Evolutionary conservation across 2,888 invertebrate species (phyloP), one percentile per base, ranked within the genome.

Genomic region (Strigamia crassipes): DNA sequence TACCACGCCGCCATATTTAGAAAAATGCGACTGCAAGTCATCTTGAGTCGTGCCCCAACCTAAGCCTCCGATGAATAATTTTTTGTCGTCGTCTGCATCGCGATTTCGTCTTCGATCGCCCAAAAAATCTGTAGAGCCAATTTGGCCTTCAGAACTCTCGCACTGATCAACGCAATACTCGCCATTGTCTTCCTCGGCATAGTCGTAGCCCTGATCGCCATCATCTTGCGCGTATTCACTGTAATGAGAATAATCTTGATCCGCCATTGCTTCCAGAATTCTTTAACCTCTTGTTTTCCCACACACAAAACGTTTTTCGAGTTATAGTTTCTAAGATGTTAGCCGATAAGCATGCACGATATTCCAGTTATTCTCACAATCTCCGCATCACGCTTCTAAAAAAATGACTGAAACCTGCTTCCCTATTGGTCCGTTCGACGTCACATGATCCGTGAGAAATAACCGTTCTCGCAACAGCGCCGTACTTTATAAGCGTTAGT

Each of bases 1-100:
- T n/a, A 79, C 79, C 13, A 83, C 79, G 38, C 80, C 83, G 21
- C 83, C 83, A 42, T 83, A 83, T 42, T 83, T 82, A 4, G 82
- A 79, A 34, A 83, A 83, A 77, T 82, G 80, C 15, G 38, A 41
- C 46, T 81, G 41, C 81, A 82, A 80, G 23, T 82, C 82, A 23
- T 82, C 82, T 73, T 82, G 80, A 9, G 80, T 81, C 41, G 82
- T 82, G 8, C 78, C 82, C 82, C 82, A 82, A 31, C 82, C 78
- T 27, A 82, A 46, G n/a, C 82, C 82, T 15, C 82, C 82, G 42
- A 82, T 66, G 82, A 82, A 82, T 18, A 82, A 66, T 42, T 82
- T 82, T 51, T 79, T 82, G 51, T 81, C 81, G 42, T 81, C 81
- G 34, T 81, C 81, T 12, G 27, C 66, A 21, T 18, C 23, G 18